A percentile compares a stretch with the other conserved stretches of the same genome.
phyloP scores from a whole-genome alignment of 2,888 invertebrate genomes.

The Fragum fragum region DNA sequence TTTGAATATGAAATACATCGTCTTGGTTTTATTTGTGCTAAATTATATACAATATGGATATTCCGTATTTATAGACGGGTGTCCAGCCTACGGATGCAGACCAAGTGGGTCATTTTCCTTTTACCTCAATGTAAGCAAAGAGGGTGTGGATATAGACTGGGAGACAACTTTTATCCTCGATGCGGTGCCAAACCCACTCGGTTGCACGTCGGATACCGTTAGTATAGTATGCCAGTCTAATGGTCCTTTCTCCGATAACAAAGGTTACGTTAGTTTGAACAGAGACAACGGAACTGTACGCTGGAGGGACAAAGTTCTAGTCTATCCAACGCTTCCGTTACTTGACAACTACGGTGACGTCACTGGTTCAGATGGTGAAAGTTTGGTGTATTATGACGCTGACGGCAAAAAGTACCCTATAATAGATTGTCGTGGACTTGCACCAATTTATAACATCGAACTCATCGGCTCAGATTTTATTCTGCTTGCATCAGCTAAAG shows the following conservation, averaged over 20 bases:
- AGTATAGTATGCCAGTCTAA: slow-evolving; percentile 68
- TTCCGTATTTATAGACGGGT: slow-evolving; percentile 69
- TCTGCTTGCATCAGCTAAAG: slow-evolving; percentile 49
- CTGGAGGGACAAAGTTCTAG: slow-evolving; percentile 72
- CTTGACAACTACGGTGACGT: slow-evolving; percentile 77
- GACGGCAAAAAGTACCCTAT: slow-evolving; percentile 69
- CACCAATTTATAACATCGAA: slow-evolving; percentile 55
- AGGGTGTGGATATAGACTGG: slow-evolving; percentile 59
- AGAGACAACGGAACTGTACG: slow-evolving; percentile 63
- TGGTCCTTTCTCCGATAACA: slow-evolving; percentile 62
- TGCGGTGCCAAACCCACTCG: slow-evolving; percentile 60
- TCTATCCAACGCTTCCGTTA: slow-evolving; percentile 74
- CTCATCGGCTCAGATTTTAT: slow-evolving; percentile 49
- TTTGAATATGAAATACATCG: neutral
- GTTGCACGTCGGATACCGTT: slow-evolving; percentile 64
- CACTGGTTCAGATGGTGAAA: slow-evolving; percentile 74
- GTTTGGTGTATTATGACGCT: slow-evolving; percentile 68
- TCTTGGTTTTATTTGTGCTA: neutral
- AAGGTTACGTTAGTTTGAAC: slow-evolving; percentile 73
- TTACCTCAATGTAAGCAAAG: slow-evolving; percentile 58
- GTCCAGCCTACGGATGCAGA: slow-evolving; percentile 72
- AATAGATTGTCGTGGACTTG: slow-evolving; percentile 47
- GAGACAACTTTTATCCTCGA: slow-evolving; percentile 58
- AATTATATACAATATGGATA: neutral
- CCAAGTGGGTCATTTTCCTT: slow-evolving; percentile 75